Evolutionary conservation across 2,113 vertebrate genomes (phyloP).

Genomic region (Scartelaos histophorus): DNA sequence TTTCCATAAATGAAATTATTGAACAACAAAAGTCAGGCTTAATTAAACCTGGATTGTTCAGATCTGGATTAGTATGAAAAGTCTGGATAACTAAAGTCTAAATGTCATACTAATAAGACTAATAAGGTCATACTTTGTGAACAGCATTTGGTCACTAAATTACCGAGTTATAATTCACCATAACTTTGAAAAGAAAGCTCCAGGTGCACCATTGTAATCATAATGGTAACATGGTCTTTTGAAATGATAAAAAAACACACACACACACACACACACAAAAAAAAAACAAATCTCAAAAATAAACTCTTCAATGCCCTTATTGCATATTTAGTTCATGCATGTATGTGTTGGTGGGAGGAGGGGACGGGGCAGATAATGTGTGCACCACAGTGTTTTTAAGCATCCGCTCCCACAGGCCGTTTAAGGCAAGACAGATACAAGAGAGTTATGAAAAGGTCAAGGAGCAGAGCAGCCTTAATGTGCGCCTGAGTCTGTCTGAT

Average conservation of each 20-base stretch:
- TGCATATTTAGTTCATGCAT: background rate
- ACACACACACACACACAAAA: too few species aligned
- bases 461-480: constrained; percentile 43
- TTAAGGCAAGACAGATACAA: constrained; percentile 38
- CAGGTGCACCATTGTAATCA: too few species aligned
- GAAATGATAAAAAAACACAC: too few species aligned
- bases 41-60: background rate
- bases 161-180: background rate
- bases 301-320: background rate
- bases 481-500: constrained; percentile 28
- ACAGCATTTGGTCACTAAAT: background rate
- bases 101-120: background rate
- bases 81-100: background rate
- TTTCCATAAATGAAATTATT: too few species aligned
- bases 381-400: constrained; percentile 33
- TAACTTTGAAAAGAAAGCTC: too few species aligned
- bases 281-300: background rate
- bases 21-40: background rate
- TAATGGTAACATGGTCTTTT: too few species aligned
- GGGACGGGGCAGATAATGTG: constrained; percentile 30
- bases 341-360: constrained; percentile 6
- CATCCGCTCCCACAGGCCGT: constrained; percentile 37
- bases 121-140: background rate
- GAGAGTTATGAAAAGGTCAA: constrained; percentile 61
- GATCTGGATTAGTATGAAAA: background rate